phyloP scores from a whole-genome alignment of 2,888 invertebrate genomes.

The Sipha maydis region DNA sequence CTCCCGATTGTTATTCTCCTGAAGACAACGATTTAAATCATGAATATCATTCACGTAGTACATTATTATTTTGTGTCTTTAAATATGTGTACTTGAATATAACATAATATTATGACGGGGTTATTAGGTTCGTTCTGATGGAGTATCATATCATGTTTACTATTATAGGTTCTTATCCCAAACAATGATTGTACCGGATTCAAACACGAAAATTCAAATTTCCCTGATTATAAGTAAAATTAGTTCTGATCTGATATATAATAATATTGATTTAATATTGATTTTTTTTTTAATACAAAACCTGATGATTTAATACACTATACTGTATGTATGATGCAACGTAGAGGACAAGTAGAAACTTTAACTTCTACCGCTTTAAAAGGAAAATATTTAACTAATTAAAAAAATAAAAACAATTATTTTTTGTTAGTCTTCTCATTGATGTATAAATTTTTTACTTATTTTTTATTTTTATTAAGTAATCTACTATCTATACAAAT shows the following conservation, averaged over 20 bases:
- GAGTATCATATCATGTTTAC: neutral
- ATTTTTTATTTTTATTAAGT: no score
- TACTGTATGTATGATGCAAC: no score
- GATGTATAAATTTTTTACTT: no score
- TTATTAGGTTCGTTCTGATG: neutral
- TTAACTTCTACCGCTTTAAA: no score
- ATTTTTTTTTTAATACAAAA: no score
- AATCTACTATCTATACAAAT: no score
- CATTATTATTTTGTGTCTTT: neutral
- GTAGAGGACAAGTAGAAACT: no score
- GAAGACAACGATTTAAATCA: neutral
- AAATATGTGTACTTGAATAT: neutral
- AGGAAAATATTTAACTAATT: no score
- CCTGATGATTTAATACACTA: no score
- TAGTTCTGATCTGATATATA: neutral
- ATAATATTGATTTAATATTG: no score
- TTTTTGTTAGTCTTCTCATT: no score
- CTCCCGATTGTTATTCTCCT: neutral
- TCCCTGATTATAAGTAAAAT: neutral
- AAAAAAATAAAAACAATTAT: no score
- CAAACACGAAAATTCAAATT: conserved; percentile 18
- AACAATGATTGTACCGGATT: neutral
- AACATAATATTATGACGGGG: neutral
- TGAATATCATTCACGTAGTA: neutral
- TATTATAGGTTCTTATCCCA: neutral